Percentiles rank a stretch among this genome's conserved stretches.
Evolutionary conservation across 2,797 vertebrate species (phyloP).

Genomic region (Manis javanica): DNA sequence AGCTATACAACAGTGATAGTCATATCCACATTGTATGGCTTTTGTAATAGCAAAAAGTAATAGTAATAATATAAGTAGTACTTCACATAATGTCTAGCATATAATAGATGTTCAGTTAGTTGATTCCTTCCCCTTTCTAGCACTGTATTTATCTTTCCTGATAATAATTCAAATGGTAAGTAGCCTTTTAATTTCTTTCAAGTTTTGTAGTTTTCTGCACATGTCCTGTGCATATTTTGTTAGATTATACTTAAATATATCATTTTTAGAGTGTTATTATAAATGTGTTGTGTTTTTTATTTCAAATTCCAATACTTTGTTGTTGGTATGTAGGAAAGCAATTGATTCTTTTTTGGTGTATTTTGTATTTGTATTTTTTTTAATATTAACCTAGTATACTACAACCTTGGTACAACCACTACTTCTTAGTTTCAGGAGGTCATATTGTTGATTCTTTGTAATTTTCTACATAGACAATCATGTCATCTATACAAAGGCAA

Average conservation of each 20-base stretch:
- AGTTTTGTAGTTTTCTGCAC: background rate
- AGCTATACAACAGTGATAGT: background rate
- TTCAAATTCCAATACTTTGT: background rate
- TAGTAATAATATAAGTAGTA: background rate
- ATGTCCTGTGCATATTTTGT: background rate
- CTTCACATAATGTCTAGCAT: background rate
- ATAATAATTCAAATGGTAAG: conserved; percentile 6
- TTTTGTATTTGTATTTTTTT: background rate
- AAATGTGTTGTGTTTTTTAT: background rate
- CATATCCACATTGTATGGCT: background rate
- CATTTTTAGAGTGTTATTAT: background rate
- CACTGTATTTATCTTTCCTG: background rate
- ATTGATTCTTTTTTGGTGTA: background rate
- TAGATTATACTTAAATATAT: background rate
- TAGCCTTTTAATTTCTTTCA: background rate
- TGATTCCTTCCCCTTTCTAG: background rate
- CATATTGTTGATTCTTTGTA: background rate
- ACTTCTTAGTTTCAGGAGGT: background rate
- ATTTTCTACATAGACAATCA: background rate
- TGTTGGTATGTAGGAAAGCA: background rate
- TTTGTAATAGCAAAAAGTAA: background rate
- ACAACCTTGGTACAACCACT: background rate
- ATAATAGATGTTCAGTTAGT: background rate
- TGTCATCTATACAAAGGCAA: background rate
- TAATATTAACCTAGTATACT: background rate